Conservation (phyloP, 2,888 invertebrate species). For the Eulithis testata region DNA sequence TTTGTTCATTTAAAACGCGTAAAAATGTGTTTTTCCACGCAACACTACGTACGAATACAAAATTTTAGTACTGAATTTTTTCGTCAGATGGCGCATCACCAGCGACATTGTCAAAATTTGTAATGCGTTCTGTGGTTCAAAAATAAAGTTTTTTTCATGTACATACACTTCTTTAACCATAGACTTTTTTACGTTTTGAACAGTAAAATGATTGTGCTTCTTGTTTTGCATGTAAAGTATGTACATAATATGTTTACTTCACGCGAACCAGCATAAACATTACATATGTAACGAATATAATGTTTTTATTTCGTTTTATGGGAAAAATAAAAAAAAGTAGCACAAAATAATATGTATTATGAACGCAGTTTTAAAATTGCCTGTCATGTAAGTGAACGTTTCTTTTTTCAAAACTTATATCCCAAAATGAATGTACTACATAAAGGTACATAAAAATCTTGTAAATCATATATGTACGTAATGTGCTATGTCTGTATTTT, state of each 20-base stretch:
- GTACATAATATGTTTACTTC: too few species aligned
- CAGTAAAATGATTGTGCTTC: too few species aligned
- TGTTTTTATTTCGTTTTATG: neutral
- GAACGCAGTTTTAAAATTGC: conserved; percentile 57
- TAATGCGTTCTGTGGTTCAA: conserved; percentile 16
- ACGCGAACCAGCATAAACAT: too few species aligned
- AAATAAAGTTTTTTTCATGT: neutral
- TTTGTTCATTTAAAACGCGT: conserved; percentile 80
- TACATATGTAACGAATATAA: too few species aligned
- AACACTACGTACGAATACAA: conserved; percentile 84
- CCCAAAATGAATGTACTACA: neutral
- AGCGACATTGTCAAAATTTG: conserved; percentile 14
- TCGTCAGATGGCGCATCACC: conserved; percentile 59
- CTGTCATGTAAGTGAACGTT: conserved; percentile 53
- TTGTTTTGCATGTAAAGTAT: too few species aligned
- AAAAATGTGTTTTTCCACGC: conserved; percentile 82
- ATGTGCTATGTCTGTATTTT: too few species aligned
- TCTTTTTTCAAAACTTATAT: neutral
- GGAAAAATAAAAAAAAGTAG: neutral
- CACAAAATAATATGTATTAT: conserved; percentile 16
- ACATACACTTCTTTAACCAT: too few species aligned
- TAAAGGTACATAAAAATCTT: too few species aligned
- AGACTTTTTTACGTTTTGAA: too few species aligned
- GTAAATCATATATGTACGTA: too few species aligned
- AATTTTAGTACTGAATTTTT: conserved; percentile 75